phyloP scores from a whole-genome alignment of 2,113 vertebrate species.

The Prolemur simus region DNA sequence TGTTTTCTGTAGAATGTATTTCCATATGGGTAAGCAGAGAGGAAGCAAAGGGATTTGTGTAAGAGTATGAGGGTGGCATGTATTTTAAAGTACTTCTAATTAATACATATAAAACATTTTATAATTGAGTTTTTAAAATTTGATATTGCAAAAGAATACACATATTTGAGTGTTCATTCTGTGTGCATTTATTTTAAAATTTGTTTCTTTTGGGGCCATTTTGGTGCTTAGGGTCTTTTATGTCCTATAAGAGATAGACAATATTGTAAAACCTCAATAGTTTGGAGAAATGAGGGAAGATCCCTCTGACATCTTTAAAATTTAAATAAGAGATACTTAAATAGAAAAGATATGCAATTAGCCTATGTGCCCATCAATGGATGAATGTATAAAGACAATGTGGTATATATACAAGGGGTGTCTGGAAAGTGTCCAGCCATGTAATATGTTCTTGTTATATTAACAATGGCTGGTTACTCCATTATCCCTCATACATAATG shows the following conservation, averaged over 20 bases:
- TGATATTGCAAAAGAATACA: neutral
- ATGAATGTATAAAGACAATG: neutral
- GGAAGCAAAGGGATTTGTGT: neutral
- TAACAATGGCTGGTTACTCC: too few relatives aligned
- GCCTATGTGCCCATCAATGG: neutral
- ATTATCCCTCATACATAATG: neutral
- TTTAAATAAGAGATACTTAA: neutral
- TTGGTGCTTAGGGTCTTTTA: neutral
- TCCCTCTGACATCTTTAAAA: neutral
- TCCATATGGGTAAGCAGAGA: neutral
- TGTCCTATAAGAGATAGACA: neutral
- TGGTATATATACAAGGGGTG: too few relatives aligned
- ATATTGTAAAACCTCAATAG: neutral
- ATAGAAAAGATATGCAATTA: neutral
- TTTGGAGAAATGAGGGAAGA: neutral
- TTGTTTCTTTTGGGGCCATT: neutral
- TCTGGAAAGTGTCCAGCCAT: too few relatives aligned
- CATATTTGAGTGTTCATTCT: neutral
- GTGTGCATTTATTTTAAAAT: neutral
- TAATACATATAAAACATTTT: neutral
- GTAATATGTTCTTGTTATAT: too few relatives aligned
- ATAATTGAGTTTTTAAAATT: neutral
- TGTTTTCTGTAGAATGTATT: neutral
- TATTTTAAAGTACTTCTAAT: neutral
- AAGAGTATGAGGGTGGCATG: neutral